These are phyloP conservation scores for Prunella strophiata DNA, from an alignment of 2,797 vertebrate genomes.

Conservation along the genomic window DNA sequence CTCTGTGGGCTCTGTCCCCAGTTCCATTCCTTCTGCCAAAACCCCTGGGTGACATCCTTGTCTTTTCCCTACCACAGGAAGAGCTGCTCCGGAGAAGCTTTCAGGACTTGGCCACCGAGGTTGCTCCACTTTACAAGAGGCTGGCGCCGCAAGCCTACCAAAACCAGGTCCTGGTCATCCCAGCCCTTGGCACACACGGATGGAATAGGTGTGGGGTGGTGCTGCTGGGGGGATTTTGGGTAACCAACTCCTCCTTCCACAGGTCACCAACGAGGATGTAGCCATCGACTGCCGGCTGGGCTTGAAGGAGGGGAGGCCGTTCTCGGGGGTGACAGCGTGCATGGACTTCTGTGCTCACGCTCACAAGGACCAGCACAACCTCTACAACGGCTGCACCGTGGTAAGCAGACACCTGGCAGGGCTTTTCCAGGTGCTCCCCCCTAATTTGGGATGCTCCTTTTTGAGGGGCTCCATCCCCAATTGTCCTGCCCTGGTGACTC, in stretches of 20 bases:
- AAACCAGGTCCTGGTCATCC: slow-evolving; percentile 86
- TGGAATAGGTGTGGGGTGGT: rapidly evolving
- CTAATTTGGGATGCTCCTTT: not conserved
- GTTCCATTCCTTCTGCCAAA: rapidly evolving
- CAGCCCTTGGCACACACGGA: not conserved
- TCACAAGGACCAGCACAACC: slow-evolving; percentile 99
- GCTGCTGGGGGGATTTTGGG: rapidly evolving
- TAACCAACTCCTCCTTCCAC: not conserved
- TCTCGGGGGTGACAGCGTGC: slow-evolving; percentile 96
- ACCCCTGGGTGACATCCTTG: not conserved
- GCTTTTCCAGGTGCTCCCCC: rapidly evolving
- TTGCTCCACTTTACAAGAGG: slow-evolving; percentile 91
- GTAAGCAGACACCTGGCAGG: slow-evolving; percentile 68
- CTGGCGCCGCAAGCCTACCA: slow-evolving; percentile 94
- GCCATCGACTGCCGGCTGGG: slow-evolving; percentile 94
- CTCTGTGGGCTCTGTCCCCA: rapidly evolving
- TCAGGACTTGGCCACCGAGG: slow-evolving; percentile 90
- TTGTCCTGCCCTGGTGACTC: not conserved
- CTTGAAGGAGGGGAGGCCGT: slow-evolving; percentile 91
- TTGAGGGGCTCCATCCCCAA: rapidly evolving
- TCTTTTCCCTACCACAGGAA: slow-evolving; percentile 78
- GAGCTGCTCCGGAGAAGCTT: slow-evolving; percentile 93
- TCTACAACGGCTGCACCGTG: slow-evolving; percentile 98
- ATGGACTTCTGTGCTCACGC: slow-evolving; percentile 99
- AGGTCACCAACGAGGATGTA: slow-evolving; percentile 87